Evolutionary conservation across 37 sponge, comb jelly and placozoan species (phyloP).

Genomic region (Crambe crambe): DNA sequence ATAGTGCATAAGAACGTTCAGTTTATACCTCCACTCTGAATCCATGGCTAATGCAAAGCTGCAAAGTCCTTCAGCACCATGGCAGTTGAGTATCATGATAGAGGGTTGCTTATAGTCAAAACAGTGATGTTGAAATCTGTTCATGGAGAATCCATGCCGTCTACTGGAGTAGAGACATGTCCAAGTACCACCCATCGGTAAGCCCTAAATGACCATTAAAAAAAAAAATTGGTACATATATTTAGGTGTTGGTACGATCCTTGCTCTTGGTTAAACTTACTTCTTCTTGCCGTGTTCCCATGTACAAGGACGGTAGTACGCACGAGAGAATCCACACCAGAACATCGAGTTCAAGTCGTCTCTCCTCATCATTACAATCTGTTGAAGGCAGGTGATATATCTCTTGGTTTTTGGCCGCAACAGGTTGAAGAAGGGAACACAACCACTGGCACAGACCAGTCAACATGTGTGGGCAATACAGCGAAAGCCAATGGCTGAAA

Average conservation of each 20-base stretch:
- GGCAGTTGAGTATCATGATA: slow-evolving; percentile 45
- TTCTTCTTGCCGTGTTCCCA: slow-evolving; percentile 22
- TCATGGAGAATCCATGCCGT: slow-evolving; percentile 67
- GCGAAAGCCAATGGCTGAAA: slow-evolving; percentile 45
- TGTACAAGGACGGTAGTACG: slow-evolving; percentile 37
- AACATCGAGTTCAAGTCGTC: slow-evolving; percentile 11
- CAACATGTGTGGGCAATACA: slow-evolving; percentile 58
- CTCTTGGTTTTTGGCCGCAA: neutral
- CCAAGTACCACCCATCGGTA: slow-evolving; percentile 71
- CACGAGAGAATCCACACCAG: slow-evolving; percentile 63
- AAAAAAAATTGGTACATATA: neutral
- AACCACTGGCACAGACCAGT: slow-evolving; percentile 62
- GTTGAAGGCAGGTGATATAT: slow-evolving; percentile 29
- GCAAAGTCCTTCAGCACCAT: slow-evolving; percentile 9
- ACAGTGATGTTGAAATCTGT: slow-evolving; percentile 69
- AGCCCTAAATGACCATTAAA: neutral
- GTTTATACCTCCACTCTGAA: slow-evolving; percentile 68
- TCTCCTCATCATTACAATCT: neutral
- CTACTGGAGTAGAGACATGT: slow-evolving; percentile 61
- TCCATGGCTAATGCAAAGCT: slow-evolving; percentile 57
- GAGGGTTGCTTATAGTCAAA: slow-evolving; percentile 72
- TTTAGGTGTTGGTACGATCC: neutral
- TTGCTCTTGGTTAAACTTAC: neutral
- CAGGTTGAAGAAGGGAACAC: slow-evolving; percentile 21
- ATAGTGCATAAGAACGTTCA: neutral